Evolutionary conservation across 2,888 invertebrate species (phyloP), one percentile per base, ranked within the genome.

Genomic region (Campoletis raptor): DNA sequence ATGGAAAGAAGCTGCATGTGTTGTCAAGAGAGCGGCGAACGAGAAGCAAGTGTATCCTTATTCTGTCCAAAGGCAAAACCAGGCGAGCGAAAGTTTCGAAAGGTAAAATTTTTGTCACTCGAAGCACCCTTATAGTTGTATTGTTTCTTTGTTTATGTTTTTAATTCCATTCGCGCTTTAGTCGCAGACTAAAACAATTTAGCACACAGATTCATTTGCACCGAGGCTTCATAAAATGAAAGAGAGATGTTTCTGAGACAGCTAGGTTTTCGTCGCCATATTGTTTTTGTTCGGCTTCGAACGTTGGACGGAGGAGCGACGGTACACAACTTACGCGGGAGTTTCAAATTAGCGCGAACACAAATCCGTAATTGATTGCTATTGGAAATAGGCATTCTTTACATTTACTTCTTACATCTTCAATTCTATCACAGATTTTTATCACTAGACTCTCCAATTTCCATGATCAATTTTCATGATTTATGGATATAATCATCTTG

Each of bases 1-100:
- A 98, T 98, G 97, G 98, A 98, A 94, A 95, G 98, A 42, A 98
- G 98, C 0, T 98, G 98, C 93, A 98, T 98, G 96, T 99, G 98
- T 94, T 99, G 98, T 93, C 98, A 98, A 94, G 98, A 98, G 94
- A 98, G 98, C 90, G 98, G 98, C 4, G 98, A 98, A 95, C 95
- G 98, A 89, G 98, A 98, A 94, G 98, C 98, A 1, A 97, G 97
- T 24, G 98, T 98, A 12, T 97, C 98, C 9, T 95, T 98, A 42
- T 97, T 97, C 94, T 99, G 98, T 92, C 98, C 98, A 0, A 98
- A 98, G 94, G 97, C 98, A 18, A 97, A 97, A 92, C 96, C 96
- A 84, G 98, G 98, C 87, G 98, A 98, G 92, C 96, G 97, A 77
- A 97, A 97, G 95, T 97, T 97, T 92, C 96, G 97, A 93, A 98